Evolutionary conservation across 2,113 vertebrate genomes (phyloP), one percentile per base, ranked within the genome.

Genomic region (Nothocercus julius): DNA sequence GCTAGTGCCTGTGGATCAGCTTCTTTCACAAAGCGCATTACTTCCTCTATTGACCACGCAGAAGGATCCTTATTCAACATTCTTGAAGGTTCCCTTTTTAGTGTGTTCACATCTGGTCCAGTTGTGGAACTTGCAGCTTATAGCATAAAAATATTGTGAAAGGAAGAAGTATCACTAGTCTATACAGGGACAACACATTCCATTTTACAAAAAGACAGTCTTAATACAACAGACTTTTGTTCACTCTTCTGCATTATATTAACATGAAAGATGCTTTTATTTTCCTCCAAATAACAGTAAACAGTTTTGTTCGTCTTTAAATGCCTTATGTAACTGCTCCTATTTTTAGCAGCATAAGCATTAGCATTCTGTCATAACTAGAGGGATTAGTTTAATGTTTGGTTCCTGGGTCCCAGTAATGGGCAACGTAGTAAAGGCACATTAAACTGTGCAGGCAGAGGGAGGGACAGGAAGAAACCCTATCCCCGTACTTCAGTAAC

Each of bases 21-120:
- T 84, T 99, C 98, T 96, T 98, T 98, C 95, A 99, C 98, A 93
- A 99, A 99, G 97, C 97, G 98, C 97, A 99, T 99, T 75, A 99
- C 99, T 98, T 99, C 99, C 84, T 99, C 99, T 90, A 99, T 98
- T 90, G 98, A 98, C 99, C 99, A 99, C 90, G 95, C 98, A 20
- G 99, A 98, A 54, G 99, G 99, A 96, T 98, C 98, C 93, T 98
- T 98, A 89, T 89, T 97, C 84, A 94, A 92, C 40, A 78, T 90
- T 83, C 97, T 97, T 86, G 97, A 96, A 81, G 96, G 93, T 64
- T 98, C 98, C 53, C 98, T 97, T 78, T 99, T 99, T 16, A 98
- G 96, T 27, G 79, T 98, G 95, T 97, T 95, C 69, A 98, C 94
- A 78, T 99, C 99, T 0, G 98, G 98, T 82, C 98, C 99, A 72